These are phyloP conservation scores for Sceloporus undulatus DNA, from an alignment of 2,113 vertebrate genomes.

Conservation along the genomic window DNA sequence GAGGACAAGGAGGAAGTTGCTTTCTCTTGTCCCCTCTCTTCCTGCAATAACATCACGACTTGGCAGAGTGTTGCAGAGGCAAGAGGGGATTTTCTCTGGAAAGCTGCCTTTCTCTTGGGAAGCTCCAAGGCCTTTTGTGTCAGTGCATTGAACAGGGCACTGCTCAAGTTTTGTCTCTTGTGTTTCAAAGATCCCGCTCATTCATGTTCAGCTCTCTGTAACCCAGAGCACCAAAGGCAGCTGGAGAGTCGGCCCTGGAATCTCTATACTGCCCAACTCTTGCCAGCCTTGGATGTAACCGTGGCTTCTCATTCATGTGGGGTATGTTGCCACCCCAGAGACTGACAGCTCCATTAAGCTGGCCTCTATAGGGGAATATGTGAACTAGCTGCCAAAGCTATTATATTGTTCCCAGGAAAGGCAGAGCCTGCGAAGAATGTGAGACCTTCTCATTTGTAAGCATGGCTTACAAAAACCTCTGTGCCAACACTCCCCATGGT, in stretches of 20 bases:
- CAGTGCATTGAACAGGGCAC: constrained; percentile 3
- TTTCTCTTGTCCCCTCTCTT: background rate
- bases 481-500: background rate
- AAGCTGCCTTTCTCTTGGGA: constrained; percentile 26
- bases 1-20: background rate
- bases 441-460: background rate
- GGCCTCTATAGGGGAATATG: background rate
- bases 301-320: background rate
- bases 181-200: background rate
- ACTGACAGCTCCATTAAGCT: constrained; percentile 9
- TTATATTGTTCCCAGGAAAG: background rate
- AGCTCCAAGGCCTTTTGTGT: constrained; percentile 5
- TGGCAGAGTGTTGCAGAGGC: constrained; percentile 6
- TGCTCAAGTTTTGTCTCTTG: constrained; percentile 18
- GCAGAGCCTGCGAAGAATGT: background rate
- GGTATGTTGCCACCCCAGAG: background rate
- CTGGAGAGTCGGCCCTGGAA: background rate
- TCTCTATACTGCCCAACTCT: background rate
- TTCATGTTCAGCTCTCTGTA: background rate
- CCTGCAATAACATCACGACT: constrained; percentile 28
- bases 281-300: constrained; percentile 7
- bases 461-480: background rate
- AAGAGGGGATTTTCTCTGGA: background rate
- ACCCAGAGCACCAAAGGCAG: constrained; percentile 6
- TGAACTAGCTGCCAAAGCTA: constrained; percentile 3